Conservation (phyloP, 1,140 invertebrate species). For the Pantala flavescens region DNA sequence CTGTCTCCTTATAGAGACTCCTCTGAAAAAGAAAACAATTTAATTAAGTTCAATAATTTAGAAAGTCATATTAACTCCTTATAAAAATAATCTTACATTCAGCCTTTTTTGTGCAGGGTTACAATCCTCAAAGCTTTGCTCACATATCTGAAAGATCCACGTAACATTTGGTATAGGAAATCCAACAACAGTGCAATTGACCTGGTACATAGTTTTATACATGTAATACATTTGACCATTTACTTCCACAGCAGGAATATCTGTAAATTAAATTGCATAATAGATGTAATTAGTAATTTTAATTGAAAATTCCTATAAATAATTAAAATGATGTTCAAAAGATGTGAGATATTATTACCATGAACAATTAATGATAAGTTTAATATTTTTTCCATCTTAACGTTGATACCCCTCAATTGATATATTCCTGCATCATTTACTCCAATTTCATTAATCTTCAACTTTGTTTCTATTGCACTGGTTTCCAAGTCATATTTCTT, state of each 20-base stretch:
- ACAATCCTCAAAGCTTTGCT: neutral
- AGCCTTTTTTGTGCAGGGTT: neutral
- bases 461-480: neutral
- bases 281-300: no score
- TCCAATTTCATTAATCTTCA: neutral
- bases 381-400: neutral
- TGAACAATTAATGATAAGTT: neutral
- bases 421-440: neutral
- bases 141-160: neutral
- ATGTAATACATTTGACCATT: neutral
- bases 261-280: neutral
- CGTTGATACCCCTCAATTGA: neutral
- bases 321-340: no score
- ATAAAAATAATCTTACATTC: neutral
- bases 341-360: neutral
- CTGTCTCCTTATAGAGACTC: neutral
- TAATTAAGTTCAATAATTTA: neutral
- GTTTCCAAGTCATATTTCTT: slow-evolving; percentile 28
- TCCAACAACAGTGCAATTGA: neutral
- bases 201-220: neutral
- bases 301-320: no score
- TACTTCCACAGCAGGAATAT: neutral
- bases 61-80: neutral
- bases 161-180: neutral
- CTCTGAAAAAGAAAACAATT: neutral